Evolutionary conservation across 2,797 vertebrate genomes (phyloP).

Genomic region (Sylvilagus floridanus): DNA sequence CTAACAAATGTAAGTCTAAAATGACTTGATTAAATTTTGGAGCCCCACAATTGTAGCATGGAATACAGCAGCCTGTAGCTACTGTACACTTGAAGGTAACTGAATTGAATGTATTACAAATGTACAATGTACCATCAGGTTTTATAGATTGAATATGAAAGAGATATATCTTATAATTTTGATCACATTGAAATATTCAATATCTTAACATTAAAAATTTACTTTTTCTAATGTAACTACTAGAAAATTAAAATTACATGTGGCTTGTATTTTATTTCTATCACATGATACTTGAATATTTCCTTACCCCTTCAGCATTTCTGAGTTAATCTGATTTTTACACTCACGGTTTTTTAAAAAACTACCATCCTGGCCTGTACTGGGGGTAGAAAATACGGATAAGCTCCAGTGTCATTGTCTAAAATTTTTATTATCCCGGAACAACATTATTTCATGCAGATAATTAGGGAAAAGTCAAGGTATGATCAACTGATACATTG

Average conservation of each 20-base stretch:
- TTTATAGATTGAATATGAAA: neutral
- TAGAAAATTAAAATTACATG: conserved; percentile 23
- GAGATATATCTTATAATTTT: neutral
- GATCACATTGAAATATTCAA: neutral
- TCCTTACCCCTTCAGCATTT: neutral
- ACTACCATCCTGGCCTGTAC: neutral
- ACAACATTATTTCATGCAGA: neutral
- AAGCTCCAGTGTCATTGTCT: neutral
- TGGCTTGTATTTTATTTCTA: neutral
- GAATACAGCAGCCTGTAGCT: neutral
- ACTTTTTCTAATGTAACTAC: neutral
- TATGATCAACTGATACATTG: neutral
- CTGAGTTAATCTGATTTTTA: neutral
- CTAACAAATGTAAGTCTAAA: neutral
- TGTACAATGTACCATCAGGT: neutral
- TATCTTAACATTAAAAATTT: neutral
- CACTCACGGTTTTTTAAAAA: neutral
- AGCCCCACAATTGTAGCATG: neutral
- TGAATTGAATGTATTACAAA: neutral
- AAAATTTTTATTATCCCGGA: neutral
- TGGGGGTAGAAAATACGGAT: neutral
- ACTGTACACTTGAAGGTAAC: neutral
- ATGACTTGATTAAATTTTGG: neutral
- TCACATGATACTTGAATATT: neutral
- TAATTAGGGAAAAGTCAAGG: neutral